These are phyloP conservation scores for Pseudopodoces humilis DNA, from an alignment of 2,113 vertebrate genomes.

Conservation along the genomic window DNA sequence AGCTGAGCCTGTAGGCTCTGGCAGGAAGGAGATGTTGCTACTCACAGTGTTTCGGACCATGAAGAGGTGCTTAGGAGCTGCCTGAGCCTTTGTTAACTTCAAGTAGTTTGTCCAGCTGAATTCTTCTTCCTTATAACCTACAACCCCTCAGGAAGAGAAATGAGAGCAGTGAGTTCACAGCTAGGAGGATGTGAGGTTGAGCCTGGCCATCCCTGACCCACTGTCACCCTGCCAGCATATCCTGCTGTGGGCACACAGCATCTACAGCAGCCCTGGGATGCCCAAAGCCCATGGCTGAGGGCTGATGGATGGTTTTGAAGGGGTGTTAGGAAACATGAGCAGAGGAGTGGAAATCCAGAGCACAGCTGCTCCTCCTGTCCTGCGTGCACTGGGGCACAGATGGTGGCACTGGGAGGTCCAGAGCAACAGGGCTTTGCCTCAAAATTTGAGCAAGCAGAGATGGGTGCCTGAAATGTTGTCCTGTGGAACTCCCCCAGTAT, in stretches of 20 bases:
- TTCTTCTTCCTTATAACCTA: conserved; percentile 97
- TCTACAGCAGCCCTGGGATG: background rate
- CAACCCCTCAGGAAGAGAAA: conserved; percentile 65
- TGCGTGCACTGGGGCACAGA: background rate
- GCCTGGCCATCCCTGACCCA: background rate
- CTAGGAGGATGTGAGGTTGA: background rate
- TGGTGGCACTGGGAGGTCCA: background rate
- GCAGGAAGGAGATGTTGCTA: conserved; percentile 17
- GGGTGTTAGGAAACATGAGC: background rate
- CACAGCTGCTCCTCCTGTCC: background rate
- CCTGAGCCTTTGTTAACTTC: conserved; percentile 91
- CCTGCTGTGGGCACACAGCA: background rate
- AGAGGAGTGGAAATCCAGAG: background rate
- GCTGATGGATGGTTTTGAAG: background rate
- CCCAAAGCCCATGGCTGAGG: background rate
- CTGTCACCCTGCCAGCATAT: background rate
- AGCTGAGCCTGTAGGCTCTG: background rate
- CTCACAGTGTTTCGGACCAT: conserved; percentile 84
- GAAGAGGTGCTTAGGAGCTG: conserved; percentile 92
- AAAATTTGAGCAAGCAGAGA: background rate
- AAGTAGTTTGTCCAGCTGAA: conserved; percentile 96
- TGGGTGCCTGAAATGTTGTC: background rate
- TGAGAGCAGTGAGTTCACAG: background rate
- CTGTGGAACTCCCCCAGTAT: background rate
- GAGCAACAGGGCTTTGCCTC: background rate